A percentile compares a stretch with the other conserved stretches of the same genome.
Evolutionary conservation across 2,113 vertebrate species (phyloP).

Genomic region (Nycticryphes semicollaris): DNA sequence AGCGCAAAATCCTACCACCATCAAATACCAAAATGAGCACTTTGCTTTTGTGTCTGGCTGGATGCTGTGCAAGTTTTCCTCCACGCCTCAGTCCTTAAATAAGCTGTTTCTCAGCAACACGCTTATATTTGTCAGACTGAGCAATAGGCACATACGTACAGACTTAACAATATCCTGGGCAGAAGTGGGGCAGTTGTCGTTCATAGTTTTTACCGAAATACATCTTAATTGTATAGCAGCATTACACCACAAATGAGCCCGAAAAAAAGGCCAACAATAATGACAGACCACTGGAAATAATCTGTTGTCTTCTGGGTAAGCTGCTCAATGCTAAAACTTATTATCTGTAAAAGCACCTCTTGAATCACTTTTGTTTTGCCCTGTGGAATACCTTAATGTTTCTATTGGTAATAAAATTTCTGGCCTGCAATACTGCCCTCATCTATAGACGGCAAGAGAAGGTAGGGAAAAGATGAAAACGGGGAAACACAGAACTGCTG

Average conservation of each 20-base stretch:
- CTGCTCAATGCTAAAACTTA: slow-evolving; percentile 53
- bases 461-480: slow-evolving; percentile 19
- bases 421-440: slow-evolving; percentile 36
- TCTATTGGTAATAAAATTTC: slow-evolving; percentile 65
- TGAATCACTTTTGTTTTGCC: slow-evolving; percentile 75
- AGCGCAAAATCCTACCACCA: neutral
- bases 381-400: slow-evolving; percentile 71
- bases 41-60: neutral
- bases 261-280: slow-evolving; percentile 51
- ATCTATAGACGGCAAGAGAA: slow-evolving; percentile 20
- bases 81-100: neutral
- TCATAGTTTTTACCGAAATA: neutral
- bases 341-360: slow-evolving; percentile 70
- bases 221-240: slow-evolving; percentile 50
- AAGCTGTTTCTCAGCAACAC: slow-evolving; percentile 1
- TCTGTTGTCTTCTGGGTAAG: slow-evolving; percentile 45
- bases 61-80: neutral
- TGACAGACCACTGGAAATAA: slow-evolving; percentile 44
- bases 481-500: neutral
- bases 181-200: neutral
- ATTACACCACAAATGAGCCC: slow-evolving; percentile 55
- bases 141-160: neutral
- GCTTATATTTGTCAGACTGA: neutral
- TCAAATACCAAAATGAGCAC: neutral
- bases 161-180: neutral